Evolutionary conservation across 2,888 invertebrate genomes (phyloP).

Genomic region (Campoplex capitator): DNA sequence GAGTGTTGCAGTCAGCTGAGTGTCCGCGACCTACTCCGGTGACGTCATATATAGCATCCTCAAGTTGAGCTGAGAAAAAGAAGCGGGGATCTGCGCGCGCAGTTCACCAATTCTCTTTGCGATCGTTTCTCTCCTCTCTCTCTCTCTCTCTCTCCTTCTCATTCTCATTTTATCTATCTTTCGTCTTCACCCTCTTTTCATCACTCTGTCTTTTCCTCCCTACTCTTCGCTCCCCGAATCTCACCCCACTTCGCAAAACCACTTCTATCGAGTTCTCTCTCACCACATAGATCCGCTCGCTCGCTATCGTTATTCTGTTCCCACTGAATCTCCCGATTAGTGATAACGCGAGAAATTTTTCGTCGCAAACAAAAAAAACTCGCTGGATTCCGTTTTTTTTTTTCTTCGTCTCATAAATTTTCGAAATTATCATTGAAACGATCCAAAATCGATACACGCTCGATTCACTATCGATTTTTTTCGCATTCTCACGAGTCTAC

Average conservation of each 20-base stretch:
- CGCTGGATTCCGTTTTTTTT: background rate
- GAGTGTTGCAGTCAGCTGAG: conserved; percentile 79
- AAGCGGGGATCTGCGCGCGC: conserved; percentile 82
- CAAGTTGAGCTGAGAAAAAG: conserved; percentile 75
- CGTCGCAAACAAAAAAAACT: background rate
- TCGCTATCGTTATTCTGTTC: conserved; percentile 29
- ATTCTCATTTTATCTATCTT: conserved; percentile 18
- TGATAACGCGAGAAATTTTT: conserved; percentile 22
- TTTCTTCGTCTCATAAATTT: background rate
- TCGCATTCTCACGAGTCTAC: background rate
- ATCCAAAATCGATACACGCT: background rate
- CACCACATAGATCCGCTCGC: conserved; percentile 42
- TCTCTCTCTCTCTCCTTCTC: conserved; percentile 22
- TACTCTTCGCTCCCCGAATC: conserved; percentile 1
- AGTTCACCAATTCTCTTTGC: conserved; percentile 63
- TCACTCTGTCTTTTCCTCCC: conserved; percentile 44
- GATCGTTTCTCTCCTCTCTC: conserved; percentile 22
- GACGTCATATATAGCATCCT: conserved; percentile 83
- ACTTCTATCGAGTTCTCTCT: conserved; percentile 40
- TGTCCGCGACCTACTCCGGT: conserved; percentile 80
- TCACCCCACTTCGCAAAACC: conserved; percentile 39
- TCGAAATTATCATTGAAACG: background rate
- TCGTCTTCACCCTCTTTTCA: conserved; percentile 50
- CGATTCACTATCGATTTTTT: background rate
- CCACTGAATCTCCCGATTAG: background rate